phyloP scores from a whole-genome alignment of 1,140 invertebrate species.

The Polypedilum vanderplanki region DNA sequence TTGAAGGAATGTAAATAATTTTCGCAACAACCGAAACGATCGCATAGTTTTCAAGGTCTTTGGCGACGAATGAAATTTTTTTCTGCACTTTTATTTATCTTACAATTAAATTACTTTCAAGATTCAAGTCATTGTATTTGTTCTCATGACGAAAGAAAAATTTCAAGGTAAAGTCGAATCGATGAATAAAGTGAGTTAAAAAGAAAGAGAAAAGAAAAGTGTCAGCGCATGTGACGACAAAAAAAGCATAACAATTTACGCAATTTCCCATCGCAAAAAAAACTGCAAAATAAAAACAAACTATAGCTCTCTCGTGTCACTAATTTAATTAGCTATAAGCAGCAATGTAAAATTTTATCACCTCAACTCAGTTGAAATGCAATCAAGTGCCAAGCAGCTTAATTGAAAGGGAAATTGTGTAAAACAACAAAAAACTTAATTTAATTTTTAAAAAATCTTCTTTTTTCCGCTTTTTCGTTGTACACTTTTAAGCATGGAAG shows the following conservation, averaged over 20 bases:
- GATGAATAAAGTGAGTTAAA: neutral
- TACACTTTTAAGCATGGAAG: neutral
- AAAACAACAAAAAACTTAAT: neutral
- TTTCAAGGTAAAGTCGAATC: neutral
- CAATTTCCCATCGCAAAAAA: neutral
- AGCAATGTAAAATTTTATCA: neutral
- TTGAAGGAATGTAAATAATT: too few species aligned
- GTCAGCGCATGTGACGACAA: neutral
- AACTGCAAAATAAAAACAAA: too few species aligned
- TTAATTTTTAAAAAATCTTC: neutral
- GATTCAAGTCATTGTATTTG: too few species aligned
- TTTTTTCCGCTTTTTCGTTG: neutral
- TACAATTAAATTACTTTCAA: too few species aligned
- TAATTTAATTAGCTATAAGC: neutral
- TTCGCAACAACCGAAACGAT: too few species aligned
- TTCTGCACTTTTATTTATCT: too few species aligned
- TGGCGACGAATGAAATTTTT: too few species aligned
- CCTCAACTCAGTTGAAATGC: neutral
- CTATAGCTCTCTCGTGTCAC: neutral
- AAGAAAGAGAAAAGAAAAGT: neutral
- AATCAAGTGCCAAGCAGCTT: neutral
- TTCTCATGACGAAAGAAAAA: too few species aligned
- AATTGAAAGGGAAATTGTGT: neutral
- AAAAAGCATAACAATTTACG: neutral
- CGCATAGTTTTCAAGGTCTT: too few species aligned